Conservation (phyloP, 2,113 vertebrate genomes). For the Recurvirostra avosetta region DNA sequence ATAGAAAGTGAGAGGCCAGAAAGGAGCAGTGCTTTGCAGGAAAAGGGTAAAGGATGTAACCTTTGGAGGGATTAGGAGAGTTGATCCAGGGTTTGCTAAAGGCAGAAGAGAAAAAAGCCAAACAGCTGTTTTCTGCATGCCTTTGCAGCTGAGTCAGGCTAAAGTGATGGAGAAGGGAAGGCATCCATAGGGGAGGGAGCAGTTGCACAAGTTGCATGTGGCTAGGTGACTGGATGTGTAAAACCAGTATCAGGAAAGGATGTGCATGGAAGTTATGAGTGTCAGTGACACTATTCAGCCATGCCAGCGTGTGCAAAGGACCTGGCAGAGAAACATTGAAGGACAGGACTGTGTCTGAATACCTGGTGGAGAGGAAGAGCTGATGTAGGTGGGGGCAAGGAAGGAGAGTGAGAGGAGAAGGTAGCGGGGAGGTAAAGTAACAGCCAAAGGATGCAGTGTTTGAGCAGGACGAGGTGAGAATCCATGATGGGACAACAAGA, state of each 20-base stretch:
- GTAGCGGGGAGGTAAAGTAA: neutral
- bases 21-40: neutral
- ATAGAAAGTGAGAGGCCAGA: neutral
- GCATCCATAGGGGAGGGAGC: neutral
- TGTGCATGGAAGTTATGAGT: neutral
- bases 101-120: neutral
- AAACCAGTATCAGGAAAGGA: neutral
- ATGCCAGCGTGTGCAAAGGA: neutral
- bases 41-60: neutral
- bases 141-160: neutral
- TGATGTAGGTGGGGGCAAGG: neutral
- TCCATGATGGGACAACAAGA: neutral
- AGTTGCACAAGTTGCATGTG: neutral
- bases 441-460: neutral
- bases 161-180: neutral
- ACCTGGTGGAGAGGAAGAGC: neutral
- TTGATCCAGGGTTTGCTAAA: constrained; percentile 6
- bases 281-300: neutral
- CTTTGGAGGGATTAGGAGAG: constrained; percentile 13
- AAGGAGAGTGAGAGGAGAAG: neutral
- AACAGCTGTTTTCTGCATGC: neutral
- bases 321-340: neutral
- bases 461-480: neutral
- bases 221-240: neutral
- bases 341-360: neutral